Base-by-base conservation (phyloP, 2,113 vertebrate species). In the Oreochromis niloticus region DNA sequence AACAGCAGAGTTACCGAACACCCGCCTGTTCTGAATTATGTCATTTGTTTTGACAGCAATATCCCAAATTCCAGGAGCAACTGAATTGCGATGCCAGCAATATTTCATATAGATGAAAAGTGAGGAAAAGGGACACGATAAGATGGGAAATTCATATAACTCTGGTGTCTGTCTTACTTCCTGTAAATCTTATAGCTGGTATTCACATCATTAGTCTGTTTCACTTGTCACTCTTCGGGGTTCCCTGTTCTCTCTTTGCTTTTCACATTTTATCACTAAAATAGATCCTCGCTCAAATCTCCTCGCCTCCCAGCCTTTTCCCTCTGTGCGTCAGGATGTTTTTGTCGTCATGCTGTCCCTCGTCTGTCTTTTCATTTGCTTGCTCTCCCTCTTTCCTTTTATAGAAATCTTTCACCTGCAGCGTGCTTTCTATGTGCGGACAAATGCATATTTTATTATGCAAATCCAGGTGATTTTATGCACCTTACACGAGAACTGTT, bases 181-280 rank as follows among this genome's bases (percentile, higher is more conserved):
- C 46, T 80, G 27, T 34, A 83, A 83, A 50, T 63, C n/a, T 50
- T 57, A 59, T 17, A 59, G 83, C 85, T 43, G 10, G 54, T 30
- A 7, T 52, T 86, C 78, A 61, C 86, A 90, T 92, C 92, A 85
- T 91, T 89, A 92, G 87, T 78, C 81, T 46, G 5, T 24, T 78
- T 84, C 78, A 80, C 83, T 68, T 52, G 81, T 86, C 71, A 71
- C 54, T 85, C 24, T 83, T 82, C n/a, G 22, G 61, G 52, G 78
- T 86, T 89, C 17, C 48, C 36, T 59, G 32, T 59, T 55, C 75
- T 50, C 61, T 22, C 24, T 32, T 66, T 55, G 24, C 32, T 79
- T 82, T 52, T 89, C 54, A n/a, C 39, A 50, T 66, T 16, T 73
- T 8, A 41, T 55, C 59, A 73, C 78, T 80, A 54, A 89, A 85